Base-by-base conservation (phyloP, 2,888 invertebrate genomes). In the Allacma fusca region DNA sequence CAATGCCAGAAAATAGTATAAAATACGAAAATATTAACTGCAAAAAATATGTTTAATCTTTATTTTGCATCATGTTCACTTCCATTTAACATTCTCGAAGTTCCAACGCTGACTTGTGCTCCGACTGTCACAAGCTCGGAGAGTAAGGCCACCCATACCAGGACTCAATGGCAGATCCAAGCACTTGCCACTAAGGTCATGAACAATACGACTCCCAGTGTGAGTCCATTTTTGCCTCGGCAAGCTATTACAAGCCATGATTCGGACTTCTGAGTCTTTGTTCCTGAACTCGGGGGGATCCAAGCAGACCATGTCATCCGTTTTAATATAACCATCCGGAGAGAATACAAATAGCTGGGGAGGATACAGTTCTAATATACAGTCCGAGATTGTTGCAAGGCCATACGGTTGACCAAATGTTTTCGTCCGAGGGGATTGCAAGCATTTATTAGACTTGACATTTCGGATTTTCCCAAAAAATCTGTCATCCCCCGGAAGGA, bases 401-500 rank as follows among this genome's bases (percentile, higher is more conserved):
- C 91, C 94, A 84, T 92, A 91, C 0, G 92, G 89, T 64, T 92
- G 93, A 19, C 81, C 79, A 74, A 77, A 85, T 85, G 85, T 81
- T 67, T 82, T 83, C 7, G 81, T 91, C 68, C 89, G 87, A 0
- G 92, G 91, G 84, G 90, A 90, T 85, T 91, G 90, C 12, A 93
- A 85, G 85, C 93, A 93, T 85, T 89, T 87, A 21, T 87, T 87
- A 13, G 87, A 87, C 23, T 87, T 86, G 24, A 88, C 85, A 85
- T 92, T 89, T 72, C 89, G 86, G 82, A 96, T 95, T 88, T 93
- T 91, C 44, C 98, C 98, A 86, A 98, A 95, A 88, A 95, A 95
- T 81, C 94, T 89, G 83, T 93, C 92, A 0, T 92, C 90, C 34
- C 91, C 92, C 0, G 98, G 98, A 85, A 98, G 94, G 86, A 97